A percentile compares a stretch with the other conserved stretches of the same genome.
Evolutionary conservation across 2,888 invertebrate species (phyloP).

Genomic region (Rotaria macrura): DNA sequence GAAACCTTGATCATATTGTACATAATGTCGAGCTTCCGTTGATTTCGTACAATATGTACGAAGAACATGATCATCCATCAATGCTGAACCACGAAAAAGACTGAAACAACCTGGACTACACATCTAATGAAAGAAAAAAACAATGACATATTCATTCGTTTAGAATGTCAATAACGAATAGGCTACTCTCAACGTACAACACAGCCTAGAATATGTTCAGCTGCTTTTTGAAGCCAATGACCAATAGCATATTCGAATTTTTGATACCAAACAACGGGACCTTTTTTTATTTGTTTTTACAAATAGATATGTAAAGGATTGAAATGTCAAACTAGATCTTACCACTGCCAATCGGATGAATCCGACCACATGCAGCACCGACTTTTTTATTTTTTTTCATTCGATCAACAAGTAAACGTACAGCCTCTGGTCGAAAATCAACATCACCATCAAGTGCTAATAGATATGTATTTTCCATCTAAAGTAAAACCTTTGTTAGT

Average conservation of each 20-base stretch:
- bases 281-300: constrained; percentile 42
- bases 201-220: constrained; percentile 98
- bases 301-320: neutral
- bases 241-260: constrained; percentile 98
- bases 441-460: constrained; percentile 92
- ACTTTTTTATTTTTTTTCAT: constrained; percentile 96
- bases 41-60: constrained; percentile 80
- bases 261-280: constrained; percentile 98
- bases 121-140: constrained; percentile 50
- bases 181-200: constrained; percentile 53
- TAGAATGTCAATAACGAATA: neutral
- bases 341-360: constrained; percentile 75
- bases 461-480: constrained; percentile 74
- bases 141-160: neutral
- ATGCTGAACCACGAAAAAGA: constrained; percentile 84
- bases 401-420: constrained; percentile 81
- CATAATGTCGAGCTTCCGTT: constrained; percentile 86
- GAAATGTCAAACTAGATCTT: neutral
- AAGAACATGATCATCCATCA: constrained; percentile 99
- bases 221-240: constrained; percentile 99
- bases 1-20: constrained; percentile 83
- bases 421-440: constrained; percentile 84
- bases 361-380: constrained; percentile 93
- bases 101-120: constrained; percentile 97
- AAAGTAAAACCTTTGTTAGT: too few relatives aligned